Evolutionary conservation across 2,888 invertebrate species (phyloP), one percentile per base, ranked within the genome.

Genomic region (Neocrepidodera transversa): DNA sequence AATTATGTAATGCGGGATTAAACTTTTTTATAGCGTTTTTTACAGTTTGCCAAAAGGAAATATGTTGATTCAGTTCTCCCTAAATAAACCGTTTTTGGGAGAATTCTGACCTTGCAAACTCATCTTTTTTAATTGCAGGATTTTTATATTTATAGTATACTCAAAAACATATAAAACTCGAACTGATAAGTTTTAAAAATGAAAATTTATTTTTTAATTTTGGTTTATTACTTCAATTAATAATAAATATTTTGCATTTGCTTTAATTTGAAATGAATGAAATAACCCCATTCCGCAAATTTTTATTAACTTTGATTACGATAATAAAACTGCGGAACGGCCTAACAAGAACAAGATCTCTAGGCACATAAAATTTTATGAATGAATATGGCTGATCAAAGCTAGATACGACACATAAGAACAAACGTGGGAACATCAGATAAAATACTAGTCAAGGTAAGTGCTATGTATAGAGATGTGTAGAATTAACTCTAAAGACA

Each of bases 391-490:
- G 54, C 54, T 59, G 63, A 65, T 65, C 63, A 57, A 47, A 50
- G 36, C 50, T 30, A 55, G 65, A 65, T 67, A 65, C 58, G 64
- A 62, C 51, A 62, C 63, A 53, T 50, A 60, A 58, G n/a, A n/a
- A n/a, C 35, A 45, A 67, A 71, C 69, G 71, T 71, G 71, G 69
- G 71, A 71, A 70, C 67, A 64, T 54, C 58, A 59, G 64, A 68
- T 66, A 57, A 62, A 63, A 63, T 14, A 35, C 32, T 18, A 30
- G 58, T 40, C 28, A 53, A 54, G 61, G 58, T 66, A 60, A 61
- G 52, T 28, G 43, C 26, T n/a, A n/a, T n/a, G n/a, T 23, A 26
- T 45, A 45, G 14, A 45, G 26, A 45, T 14, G 38, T 17, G 38
- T 38, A 38, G 38, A 16, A 38, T 18, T 26, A 45, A 45, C 26